These are phyloP conservation scores for Euwallacea fornicatus DNA, from an alignment of 1,140 invertebrate genomes.

Conservation along the genomic window DNA sequence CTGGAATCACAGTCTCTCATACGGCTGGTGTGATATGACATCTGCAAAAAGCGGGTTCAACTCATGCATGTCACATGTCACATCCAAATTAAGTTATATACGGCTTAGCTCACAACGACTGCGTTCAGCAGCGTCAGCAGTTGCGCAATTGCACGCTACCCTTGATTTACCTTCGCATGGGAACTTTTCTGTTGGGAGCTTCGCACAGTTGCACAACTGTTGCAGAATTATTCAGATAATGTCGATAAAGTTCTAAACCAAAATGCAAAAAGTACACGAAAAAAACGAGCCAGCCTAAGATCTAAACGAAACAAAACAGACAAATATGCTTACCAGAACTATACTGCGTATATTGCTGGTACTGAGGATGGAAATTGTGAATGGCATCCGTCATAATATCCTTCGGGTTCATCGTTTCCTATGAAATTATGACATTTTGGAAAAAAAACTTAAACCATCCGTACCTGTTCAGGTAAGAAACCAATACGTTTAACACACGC, in stretches of 20 bases:
- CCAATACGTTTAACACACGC: too few relatives aligned
- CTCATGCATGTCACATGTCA: neutral
- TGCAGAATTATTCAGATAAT: conserved; percentile 43
- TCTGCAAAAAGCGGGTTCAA: conserved; percentile 70
- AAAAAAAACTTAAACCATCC: conserved; percentile 8
- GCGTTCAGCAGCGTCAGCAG: too few relatives aligned
- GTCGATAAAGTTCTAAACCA: conserved; percentile 41
- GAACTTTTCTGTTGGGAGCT: too few relatives aligned
- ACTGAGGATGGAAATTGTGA: conserved; percentile 99
- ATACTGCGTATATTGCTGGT: conserved; percentile 99
- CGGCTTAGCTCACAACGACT: too few relatives aligned
- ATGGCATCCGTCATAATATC: conserved; percentile 99
- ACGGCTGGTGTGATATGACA: conserved; percentile 83
- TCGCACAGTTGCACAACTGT: too few relatives aligned
- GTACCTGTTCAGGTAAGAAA: too few relatives aligned
- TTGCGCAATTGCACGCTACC: too few relatives aligned
- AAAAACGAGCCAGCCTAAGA: neutral
- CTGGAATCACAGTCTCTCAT: conserved; percentile 73
- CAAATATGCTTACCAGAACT: conserved; percentile 73
- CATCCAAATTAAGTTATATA: too few relatives aligned
- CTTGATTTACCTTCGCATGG: too few relatives aligned
- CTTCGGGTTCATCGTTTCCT: conserved; percentile 99
- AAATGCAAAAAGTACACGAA: neutral
- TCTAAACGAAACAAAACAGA: neutral
- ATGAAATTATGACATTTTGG: conserved; percentile 43